These are phyloP conservation scores for Nylanderia fulva DNA, from an alignment of 1,140 invertebrate genomes.

Conservation along the genomic window DNA sequence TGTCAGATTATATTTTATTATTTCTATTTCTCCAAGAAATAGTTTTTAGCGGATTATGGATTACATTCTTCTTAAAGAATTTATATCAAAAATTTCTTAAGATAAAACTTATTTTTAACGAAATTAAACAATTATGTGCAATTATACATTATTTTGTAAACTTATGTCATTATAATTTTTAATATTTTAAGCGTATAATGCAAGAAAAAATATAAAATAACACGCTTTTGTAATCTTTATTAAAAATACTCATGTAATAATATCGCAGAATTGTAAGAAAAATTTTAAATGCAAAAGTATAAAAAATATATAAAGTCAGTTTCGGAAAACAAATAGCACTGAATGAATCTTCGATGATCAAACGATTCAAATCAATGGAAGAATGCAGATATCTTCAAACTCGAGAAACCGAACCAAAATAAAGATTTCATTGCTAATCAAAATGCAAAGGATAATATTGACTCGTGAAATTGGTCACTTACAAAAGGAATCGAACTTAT, in stretches of 20 bases:
- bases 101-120: neutral
- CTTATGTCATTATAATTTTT: neutral
- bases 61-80: neutral
- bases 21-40: neutral
- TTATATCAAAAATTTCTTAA: neutral
- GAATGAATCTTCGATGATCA: neutral
- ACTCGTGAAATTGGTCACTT: constrained; percentile 65
- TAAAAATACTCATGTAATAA: neutral
- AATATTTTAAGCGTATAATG: too few species aligned
- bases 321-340: neutral
- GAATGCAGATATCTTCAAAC: neutral
- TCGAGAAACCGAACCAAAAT: constrained; percentile 16
- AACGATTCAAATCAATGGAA: neutral
- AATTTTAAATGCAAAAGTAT: constrained; percentile 21
- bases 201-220: neutral
- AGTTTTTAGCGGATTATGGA: neutral
- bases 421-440: constrained; percentile 28
- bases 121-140: neutral
- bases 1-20: neutral
- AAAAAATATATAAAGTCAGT: neutral
- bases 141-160: neutral
- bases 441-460: constrained; percentile 65
- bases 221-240: neutral
- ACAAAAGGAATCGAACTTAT: constrained; percentile 11
- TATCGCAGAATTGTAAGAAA: neutral